These are phyloP conservation scores for Seladonia tumulorum DNA, from an alignment of 2,888 invertebrate species.

Conservation along the genomic window DNA sequence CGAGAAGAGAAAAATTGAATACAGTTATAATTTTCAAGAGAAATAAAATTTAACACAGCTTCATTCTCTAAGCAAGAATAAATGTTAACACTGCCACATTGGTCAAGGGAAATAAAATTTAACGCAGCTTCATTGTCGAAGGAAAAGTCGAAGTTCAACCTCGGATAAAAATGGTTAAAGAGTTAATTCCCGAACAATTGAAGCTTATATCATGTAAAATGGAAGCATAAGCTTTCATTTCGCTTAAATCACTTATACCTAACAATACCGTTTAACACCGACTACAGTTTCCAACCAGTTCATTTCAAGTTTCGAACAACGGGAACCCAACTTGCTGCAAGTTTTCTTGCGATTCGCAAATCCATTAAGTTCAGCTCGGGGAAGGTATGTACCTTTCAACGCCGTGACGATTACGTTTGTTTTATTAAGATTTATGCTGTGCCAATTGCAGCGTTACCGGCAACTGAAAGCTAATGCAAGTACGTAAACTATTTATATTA, in stretches of 20 bases:
- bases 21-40: too few species aligned
- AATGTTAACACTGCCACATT: too few species aligned
- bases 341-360: not conserved
- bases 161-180: not conserved
- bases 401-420: not conserved
- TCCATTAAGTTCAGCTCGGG: not conserved
- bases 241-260: not conserved
- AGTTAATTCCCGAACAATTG: not conserved
- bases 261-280: not conserved
- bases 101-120: too few species aligned
- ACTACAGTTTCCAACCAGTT: not conserved
- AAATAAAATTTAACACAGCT: too few species aligned
- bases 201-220: too few species aligned
- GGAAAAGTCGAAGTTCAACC: not conserved
- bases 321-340: not conserved
- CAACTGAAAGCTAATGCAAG: not conserved
- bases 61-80: too few species aligned
- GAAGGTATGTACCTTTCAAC: not conserved
- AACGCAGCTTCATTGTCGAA: too few species aligned
- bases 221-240: not conserved
- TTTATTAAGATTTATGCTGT: too few species aligned
- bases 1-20: too few species aligned
- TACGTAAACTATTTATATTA: not conserved
- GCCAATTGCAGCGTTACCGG: too few species aligned
- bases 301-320: not conserved